Evolutionary conservation across 2,113 vertebrate genomes (phyloP).

Genomic region (Tychaedon coryphoeus): DNA sequence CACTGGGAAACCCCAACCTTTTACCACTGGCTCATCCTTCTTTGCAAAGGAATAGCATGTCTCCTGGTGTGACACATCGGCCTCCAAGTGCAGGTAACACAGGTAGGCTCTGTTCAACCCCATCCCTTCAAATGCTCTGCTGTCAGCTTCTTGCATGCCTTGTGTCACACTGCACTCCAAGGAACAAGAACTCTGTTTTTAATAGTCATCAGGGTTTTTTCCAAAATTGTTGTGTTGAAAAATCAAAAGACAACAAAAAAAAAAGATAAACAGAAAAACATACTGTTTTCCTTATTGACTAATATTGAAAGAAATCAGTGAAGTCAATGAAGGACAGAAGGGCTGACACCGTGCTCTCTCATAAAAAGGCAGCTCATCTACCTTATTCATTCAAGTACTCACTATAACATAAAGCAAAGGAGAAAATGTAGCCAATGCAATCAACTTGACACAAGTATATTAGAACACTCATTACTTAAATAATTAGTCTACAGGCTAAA

Average conservation of each 20-base stretch:
- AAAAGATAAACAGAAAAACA: background rate
- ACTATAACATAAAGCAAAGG: background rate
- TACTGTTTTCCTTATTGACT: background rate
- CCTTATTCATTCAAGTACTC: background rate
- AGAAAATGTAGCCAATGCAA: background rate
- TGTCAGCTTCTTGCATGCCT: background rate
- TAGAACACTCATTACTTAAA: background rate
- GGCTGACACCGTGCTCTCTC: background rate
- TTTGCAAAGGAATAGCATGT: slow-evolving; percentile 99
- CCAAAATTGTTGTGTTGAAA: background rate
- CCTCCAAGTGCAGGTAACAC: slow-evolving; percentile 97
- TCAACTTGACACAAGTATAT: background rate
- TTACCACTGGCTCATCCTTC: slow-evolving; percentile 94
- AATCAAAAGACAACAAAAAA: background rate
- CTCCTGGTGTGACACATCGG: slow-evolving; percentile 94
- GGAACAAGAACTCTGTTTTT: background rate
- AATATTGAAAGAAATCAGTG: background rate
- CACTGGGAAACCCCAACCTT: slow-evolving; percentile 96
- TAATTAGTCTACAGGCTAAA: background rate
- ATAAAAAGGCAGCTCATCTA: background rate
- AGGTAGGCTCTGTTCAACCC: slow-evolving; percentile 61
- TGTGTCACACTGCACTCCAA: background rate
- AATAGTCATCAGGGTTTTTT: background rate
- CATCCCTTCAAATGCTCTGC: background rate
- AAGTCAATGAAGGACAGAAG: slow-evolving; percentile 15